Evolutionary conservation across 2,888 invertebrate species (phyloP), one percentile per base, ranked within the genome.

Genomic region (Stegophylla sp.): DNA sequence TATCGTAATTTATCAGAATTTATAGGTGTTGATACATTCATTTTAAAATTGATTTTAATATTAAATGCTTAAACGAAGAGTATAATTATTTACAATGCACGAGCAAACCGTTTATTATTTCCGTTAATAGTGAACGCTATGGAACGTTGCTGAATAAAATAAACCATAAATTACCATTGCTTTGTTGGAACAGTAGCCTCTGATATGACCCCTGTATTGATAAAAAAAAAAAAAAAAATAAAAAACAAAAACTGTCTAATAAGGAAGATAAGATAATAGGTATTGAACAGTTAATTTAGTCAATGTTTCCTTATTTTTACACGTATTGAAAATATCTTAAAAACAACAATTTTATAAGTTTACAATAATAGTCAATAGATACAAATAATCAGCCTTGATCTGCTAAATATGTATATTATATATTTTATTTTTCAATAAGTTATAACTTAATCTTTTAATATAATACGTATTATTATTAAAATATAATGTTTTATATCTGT

Each of bases 1-100:
- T 83, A 72, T 17, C 83, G 69, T 9, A 79, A 17, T 71, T 51
- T 79, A n/a, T 79, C 69, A 0, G 79, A 23, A 79, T 17, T 71
- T n/a, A 23, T 7, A 15, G 51, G 53, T 23, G 64, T 71, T n/a
- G 79, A 34, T 3, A 51, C 71, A 28, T 79, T 71, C 79, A 79
- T 79, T 34, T 67, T 77, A 17, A 23, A 41, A 51, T 17, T 7
- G 15, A 41, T 34, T 63, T 13, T 10, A 23, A 53, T 34, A 23
- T 12, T 51, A 63, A 34, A 28, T 43, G 28, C 45, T 67, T 23
- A 20, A 34, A 74, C 34, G 20, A 12, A 75, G 13, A 13, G 51
- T 26, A n/a, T 1, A 51, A 74, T n/a, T n/a, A n/a, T 3, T 34
- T 26, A 26, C n/a, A 34, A 26, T n/a, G 64, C 51, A 53, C 51